A percentile compares a stretch with the other conserved stretches of the same genome.
These are phyloP conservation scores for Pterois miles DNA, from an alignment of 2,797 vertebrate genomes.

Conservation along the genomic window DNA sequence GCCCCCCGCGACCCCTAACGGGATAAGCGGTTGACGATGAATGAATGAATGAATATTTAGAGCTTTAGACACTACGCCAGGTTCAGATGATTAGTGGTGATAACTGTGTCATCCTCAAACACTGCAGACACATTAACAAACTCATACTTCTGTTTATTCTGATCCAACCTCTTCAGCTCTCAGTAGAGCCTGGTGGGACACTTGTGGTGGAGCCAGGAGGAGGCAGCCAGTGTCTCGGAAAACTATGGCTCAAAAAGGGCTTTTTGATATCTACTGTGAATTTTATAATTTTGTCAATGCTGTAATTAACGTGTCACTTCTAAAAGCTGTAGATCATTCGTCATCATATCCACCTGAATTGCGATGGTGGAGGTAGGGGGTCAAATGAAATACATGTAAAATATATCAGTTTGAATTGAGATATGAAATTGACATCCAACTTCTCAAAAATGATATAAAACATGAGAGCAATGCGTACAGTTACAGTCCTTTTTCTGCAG, in stretches of 20 bases:
- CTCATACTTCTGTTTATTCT: neutral
- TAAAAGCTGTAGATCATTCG: neutral
- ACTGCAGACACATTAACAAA: neutral
- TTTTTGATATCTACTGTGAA: neutral
- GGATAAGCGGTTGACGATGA: too few relatives aligned
- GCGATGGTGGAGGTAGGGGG: too few relatives aligned
- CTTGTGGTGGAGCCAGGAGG: neutral
- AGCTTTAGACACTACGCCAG: neutral
- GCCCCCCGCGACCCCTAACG: too few relatives aligned
- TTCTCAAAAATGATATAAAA: too few relatives aligned
- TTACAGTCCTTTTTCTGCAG: slow-evolving; percentile 28
- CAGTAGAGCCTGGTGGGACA: neutral
- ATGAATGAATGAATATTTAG: too few relatives aligned
- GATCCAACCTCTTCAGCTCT: neutral
- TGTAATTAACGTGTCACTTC: neutral
- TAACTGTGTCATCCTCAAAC: neutral
- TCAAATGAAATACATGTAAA: too few relatives aligned
- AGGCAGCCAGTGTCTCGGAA: neutral
- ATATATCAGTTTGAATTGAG: too few relatives aligned
- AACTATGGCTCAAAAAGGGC: neutral
- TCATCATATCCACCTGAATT: neutral
- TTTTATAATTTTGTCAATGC: neutral
- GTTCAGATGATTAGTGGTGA: neutral
- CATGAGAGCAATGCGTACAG: slow-evolving; percentile 20
- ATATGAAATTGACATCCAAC: too few relatives aligned